These are phyloP conservation scores for Lanius collurio DNA, from an alignment of 2,113 vertebrate genomes.

Conservation along the genomic window DNA sequence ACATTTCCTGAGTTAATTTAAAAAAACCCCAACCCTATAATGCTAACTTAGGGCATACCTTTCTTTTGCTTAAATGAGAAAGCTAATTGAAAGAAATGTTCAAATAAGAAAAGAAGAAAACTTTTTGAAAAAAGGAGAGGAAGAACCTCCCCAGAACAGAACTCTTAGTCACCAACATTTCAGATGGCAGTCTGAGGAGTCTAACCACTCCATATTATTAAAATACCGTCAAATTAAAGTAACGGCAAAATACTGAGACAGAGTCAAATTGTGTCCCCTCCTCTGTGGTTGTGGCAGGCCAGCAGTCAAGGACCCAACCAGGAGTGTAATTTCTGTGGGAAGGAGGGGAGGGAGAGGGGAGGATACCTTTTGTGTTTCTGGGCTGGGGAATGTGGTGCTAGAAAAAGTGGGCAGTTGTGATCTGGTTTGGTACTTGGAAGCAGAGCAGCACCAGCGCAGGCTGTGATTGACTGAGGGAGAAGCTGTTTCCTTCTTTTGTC, in stretches of 20 bases:
- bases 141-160: neutral
- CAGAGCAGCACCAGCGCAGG: neutral
- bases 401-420: neutral
- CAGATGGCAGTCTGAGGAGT: neutral
- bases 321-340: neutral
- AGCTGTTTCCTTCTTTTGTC: neutral
- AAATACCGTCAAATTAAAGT: conserved; percentile 40
- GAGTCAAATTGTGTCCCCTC: neutral
- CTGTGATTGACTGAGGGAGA: neutral
- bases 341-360: neutral
- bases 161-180: neutral
- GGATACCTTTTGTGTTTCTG: conserved; percentile 22
- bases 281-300: conserved; percentile 1
- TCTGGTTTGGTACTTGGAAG: neutral
- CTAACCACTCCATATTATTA: conserved; percentile 31
- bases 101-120: neutral
- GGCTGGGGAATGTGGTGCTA: neutral
- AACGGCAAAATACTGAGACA: neutral
- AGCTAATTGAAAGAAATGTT: neutral
- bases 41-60: neutral
- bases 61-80: neutral
- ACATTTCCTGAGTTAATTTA: neutral
- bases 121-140: neutral
- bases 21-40: neutral
- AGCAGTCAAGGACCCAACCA: neutral